phyloP scores from a whole-genome alignment of 2,797 vertebrate species.

The Euthynnus affinis region DNA sequence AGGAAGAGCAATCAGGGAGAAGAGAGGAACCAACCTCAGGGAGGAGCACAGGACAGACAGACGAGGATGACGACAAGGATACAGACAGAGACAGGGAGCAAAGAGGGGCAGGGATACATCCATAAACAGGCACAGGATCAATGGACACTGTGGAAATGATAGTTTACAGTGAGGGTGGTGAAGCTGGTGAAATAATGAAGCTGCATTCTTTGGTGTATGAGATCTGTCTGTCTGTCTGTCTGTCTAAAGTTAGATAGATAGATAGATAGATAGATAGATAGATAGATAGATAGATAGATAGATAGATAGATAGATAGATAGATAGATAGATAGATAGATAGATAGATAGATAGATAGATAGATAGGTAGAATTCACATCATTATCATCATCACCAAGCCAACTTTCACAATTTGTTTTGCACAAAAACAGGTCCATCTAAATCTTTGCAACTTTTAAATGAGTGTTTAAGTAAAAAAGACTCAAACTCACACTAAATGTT shows the following conservation, averaged over 20 bases:
- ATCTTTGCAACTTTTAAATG: too few species aligned
- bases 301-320: conserved; percentile 2
- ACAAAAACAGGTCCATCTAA: too few species aligned
- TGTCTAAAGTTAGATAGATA: neutral
- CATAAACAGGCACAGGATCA: conserved; percentile 61
- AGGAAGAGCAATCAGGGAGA: conserved; percentile 85
- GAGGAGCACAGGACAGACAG: conserved; percentile 64
- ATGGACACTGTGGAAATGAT: conserved; percentile 49
- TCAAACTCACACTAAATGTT: too few species aligned
- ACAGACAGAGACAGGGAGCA: conserved; percentile 57
- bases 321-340: conserved; percentile 5
- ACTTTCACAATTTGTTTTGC: too few species aligned
- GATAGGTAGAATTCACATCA: neutral
- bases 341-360: neutral
- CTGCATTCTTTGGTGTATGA: conserved; percentile 17
- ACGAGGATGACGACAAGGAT: conserved; percentile 57
- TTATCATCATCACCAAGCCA: too few species aligned
- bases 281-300: too few species aligned
- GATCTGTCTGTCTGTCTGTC: too few species aligned
- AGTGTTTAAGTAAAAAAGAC: too few species aligned
- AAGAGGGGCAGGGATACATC: conserved; percentile 38
- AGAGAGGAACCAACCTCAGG: conserved; percentile 70
- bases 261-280: too few species aligned
- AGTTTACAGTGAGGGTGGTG: conserved; percentile 38
- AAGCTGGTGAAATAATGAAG: conserved; percentile 12